These are phyloP conservation scores for Alauda arvensis DNA, from an alignment of 2,797 vertebrate species.

Conservation along the genomic window DNA sequence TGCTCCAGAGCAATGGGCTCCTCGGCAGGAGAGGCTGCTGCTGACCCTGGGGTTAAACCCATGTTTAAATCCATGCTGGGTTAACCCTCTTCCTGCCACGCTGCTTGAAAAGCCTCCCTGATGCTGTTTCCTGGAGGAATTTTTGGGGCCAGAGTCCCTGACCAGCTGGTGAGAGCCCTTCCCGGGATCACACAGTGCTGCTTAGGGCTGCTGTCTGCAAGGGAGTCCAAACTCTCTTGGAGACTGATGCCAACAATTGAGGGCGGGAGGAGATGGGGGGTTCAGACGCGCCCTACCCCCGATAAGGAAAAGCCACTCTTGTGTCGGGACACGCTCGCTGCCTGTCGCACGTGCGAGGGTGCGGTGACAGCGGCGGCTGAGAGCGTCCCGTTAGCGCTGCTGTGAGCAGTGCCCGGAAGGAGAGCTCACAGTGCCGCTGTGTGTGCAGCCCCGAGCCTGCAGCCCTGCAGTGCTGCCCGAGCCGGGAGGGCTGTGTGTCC, in stretches of 20 bases:
- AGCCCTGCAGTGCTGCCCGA: not conserved
- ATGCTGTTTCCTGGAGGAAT: not conserved
- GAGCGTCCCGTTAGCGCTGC: not conserved
- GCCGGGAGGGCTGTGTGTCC: accelerated
- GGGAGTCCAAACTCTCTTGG: not conserved
- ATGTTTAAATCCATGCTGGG: not conserved
- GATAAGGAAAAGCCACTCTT: not conserved
- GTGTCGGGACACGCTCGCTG: accelerated
- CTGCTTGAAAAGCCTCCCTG: not conserved
- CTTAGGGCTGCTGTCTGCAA: not conserved
- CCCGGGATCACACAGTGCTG: not conserved
- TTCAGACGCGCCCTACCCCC: not conserved
- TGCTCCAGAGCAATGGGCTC: not conserved
- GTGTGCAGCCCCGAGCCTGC: not conserved
- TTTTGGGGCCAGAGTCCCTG: not conserved
- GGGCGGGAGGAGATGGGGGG: not conserved
- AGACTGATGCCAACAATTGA: not conserved
- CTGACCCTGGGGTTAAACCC: not conserved
- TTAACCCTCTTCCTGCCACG: not conserved
- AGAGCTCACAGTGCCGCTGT: not conserved
- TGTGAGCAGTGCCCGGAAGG: not conserved
- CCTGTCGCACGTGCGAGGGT: not conserved
- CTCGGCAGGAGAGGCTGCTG: not conserved
- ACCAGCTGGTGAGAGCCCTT: not conserved
- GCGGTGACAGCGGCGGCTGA: not conserved